Conservation (phyloP, 2,888 invertebrate genomes). For the Eurytoma adleriae region DNA sequence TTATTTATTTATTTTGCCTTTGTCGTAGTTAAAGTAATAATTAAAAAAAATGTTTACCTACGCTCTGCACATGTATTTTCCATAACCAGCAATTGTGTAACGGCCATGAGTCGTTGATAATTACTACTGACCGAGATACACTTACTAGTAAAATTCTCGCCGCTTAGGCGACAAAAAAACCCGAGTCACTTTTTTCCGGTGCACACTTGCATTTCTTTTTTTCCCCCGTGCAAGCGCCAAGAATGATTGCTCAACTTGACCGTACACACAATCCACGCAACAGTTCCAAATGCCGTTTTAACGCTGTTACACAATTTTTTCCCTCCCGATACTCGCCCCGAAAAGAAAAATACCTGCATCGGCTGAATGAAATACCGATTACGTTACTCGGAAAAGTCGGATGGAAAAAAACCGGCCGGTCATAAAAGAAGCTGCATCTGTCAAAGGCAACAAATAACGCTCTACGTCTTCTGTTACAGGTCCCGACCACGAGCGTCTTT, state of each 20-base stretch:
- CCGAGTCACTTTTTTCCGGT: not conserved
- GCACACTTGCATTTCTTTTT: slow-evolving; percentile 11
- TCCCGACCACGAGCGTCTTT: slow-evolving; percentile 80
- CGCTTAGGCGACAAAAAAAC: no score
- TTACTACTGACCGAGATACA: no score
- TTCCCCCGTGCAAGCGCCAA: not conserved
- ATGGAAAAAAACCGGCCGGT: not conserved
- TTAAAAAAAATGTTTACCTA: no score
- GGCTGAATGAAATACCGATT: slow-evolving; percentile 15
- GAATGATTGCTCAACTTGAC: slow-evolving; percentile 20
- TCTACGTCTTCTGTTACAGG: slow-evolving; percentile 78
- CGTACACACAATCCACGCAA: not conserved
- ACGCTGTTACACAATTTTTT: slow-evolving; percentile 33
- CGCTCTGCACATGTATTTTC: no score
- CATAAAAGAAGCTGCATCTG: slow-evolving; percentile 22
- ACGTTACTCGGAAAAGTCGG: not conserved
- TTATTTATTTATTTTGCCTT: no score
- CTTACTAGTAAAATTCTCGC: no score
- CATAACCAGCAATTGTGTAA: no score
- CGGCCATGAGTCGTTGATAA: no score
- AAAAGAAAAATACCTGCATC: slow-evolving; percentile 7
- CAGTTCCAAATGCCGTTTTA: not conserved
- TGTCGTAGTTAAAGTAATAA: no score
- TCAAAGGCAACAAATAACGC: slow-evolving; percentile 23
- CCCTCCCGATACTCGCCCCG: slow-evolving; percentile 10